Percentiles rank a stretch among this genome's conserved stretches.
Conservation (phyloP, 1,140 invertebrate species). For the Pogonomyrmex barbatus region DNA sequence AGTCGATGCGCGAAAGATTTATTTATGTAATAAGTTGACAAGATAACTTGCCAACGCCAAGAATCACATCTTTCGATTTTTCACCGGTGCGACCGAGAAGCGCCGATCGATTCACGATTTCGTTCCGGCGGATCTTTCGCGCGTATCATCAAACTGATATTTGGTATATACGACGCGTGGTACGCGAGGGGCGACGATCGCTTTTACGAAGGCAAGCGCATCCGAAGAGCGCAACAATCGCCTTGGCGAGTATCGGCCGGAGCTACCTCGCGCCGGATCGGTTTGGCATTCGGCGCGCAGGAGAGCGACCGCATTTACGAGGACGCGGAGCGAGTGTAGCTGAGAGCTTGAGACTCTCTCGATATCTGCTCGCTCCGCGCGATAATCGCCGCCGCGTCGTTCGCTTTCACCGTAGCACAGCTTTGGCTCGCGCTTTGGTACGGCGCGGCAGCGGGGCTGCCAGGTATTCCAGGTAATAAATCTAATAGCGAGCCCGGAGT, state of each 20-base stretch:
- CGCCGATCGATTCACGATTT: background rate
- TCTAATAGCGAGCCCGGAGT: constrained; percentile 62
- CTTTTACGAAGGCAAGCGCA: constrained; percentile 8
- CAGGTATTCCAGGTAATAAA: constrained; percentile 57
- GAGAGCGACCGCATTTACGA: constrained; percentile 46
- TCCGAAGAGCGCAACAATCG: background rate
- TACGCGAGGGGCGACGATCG: constrained; percentile 3
- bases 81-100: background rate
- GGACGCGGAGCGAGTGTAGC: constrained; percentile 14
- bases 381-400: constrained; percentile 63
- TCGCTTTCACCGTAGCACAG: constrained; percentile 75
- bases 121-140: background rate
- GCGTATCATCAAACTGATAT: background rate
- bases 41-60: background rate
- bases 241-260: background rate
- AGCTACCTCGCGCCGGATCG: constrained; percentile 37
- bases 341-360: background rate
- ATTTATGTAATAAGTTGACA: background rate
- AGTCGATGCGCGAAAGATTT: too few relatives aligned
- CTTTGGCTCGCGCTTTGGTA: background rate
- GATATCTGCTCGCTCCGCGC: constrained; percentile 32
- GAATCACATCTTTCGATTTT: background rate
- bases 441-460: background rate
- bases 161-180: background rate
- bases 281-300: constrained; percentile 40